Percentiles rank a stretch among this genome's conserved stretches.
Evolutionary conservation across 2,888 invertebrate genomes (phyloP).

Genomic region (Schizotus pectinicornis): DNA sequence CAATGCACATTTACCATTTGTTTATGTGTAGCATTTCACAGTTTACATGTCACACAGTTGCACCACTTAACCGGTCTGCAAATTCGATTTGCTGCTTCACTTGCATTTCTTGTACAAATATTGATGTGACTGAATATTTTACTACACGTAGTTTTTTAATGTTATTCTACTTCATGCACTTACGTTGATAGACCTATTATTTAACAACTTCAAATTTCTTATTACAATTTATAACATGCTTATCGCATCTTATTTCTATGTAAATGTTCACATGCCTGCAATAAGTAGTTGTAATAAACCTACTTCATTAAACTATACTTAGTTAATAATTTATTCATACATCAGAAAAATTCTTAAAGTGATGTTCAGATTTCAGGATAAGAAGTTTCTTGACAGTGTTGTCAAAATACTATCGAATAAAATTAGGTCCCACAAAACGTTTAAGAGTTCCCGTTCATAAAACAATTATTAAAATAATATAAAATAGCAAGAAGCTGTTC

Average conservation of each 20-base stretch:
- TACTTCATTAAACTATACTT: too few species aligned
- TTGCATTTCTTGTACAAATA: too few species aligned
- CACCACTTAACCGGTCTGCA: background rate
- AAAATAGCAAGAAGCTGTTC: too few species aligned
- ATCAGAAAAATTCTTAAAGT: background rate
- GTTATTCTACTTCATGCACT: background rate
- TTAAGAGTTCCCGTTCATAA: too few species aligned
- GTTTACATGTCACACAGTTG: background rate
- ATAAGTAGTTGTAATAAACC: background rate
- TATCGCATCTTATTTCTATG: background rate
- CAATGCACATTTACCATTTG: background rate
- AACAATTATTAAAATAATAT: too few species aligned
- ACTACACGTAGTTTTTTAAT: background rate
- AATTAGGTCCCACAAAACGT: background rate
- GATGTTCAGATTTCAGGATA: background rate
- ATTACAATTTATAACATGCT: background rate
- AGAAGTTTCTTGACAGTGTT: background rate
- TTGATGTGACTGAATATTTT: background rate
- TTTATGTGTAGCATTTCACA: slow-evolving; percentile 1
- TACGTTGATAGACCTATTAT: background rate
- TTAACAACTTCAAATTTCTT: background rate
- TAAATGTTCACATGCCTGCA: background rate
- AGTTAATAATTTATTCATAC: background rate
- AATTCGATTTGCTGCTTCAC: background rate
- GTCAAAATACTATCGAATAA: background rate